Evolutionary conservation across 2,113 vertebrate species (phyloP).

Genomic region (Stercorarius parasiticus): DNA sequence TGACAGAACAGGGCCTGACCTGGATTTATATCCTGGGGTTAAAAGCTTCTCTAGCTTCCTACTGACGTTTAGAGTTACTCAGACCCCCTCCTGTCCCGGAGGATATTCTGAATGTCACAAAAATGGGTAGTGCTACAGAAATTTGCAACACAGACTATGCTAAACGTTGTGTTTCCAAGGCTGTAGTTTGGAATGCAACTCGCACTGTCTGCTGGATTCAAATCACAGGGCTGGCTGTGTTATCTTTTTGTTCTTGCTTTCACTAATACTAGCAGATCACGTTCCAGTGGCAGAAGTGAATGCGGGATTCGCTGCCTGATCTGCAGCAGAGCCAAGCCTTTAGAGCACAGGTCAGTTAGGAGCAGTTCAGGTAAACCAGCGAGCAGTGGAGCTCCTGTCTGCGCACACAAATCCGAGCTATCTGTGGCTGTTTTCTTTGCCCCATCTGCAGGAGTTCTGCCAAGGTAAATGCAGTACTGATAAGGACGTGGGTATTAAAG

Average conservation of each 20-base stretch:
- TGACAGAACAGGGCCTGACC: background rate
- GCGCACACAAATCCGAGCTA: accelerated
- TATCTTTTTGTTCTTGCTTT: background rate
- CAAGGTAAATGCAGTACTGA: background rate
- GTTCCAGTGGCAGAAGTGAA: background rate
- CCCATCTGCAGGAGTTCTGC: background rate
- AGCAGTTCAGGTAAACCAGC: background rate
- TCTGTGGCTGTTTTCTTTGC: background rate
- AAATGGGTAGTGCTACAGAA: background rate
- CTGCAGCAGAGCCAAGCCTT: background rate
- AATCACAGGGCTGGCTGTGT: background rate
- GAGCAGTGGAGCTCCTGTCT: background rate
- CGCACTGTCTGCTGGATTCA: background rate
- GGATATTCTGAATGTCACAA: background rate
- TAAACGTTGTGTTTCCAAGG: background rate
- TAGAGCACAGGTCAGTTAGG: background rate
- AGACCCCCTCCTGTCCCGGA: background rate
- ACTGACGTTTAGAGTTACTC: background rate
- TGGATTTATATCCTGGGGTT: background rate
- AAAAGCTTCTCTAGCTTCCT: background rate
- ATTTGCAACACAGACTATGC: background rate
- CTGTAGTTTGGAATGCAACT: background rate
- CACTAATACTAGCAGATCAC: background rate
- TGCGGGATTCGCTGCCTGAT: background rate
- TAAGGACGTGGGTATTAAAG: background rate